Base-by-base conservation (phyloP, 1,140 invertebrate species). In the Drosophila grimshawi region DNA sequence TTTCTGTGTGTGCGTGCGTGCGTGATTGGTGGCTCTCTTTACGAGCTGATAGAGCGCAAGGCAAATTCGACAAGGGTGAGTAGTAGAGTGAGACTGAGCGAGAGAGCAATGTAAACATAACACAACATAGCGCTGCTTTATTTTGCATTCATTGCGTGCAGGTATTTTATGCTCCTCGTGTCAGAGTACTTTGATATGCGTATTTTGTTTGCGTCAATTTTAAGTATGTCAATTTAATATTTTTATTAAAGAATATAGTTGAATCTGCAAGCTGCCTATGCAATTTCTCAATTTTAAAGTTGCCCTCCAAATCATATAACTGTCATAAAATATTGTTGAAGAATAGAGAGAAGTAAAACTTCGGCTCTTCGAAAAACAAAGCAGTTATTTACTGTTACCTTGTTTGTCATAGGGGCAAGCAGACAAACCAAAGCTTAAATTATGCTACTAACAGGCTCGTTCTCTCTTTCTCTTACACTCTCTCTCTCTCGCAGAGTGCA, bases 351-450 rank as follows among this genome's bases (percentile, higher is more conserved):
- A 49, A 62, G 37, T 37, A n/a, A 27, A 29, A 2, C 8, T 48
- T 39, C 19, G 60, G 19, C 46, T 30, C 37, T 10, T 19, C 19
- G 1, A 37, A 37, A 11, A 7, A 19, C 19, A 43, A 10, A 4
- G 8, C 2, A 10, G 3, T 48, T 5, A 27, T 29, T 10, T 8
- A 8, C 32, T n/a, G 10, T 32, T 11, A 32, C 45, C 35, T 46
- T 49, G n/a, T 61, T 60, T 29, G 19, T 10, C 19, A 19, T 32
- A 11, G 30, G 10, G n/a, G 57, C 45, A 11, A 35, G 59, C 11
- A 62, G 33, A 29, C 45, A 49, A 49, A 62, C 37, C 69, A 72
- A 68, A 73, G 70, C 70, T 73, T 61, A 60, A 41, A 46, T 39
- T 33, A 4, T 32, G 49, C n/a, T 8, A 39, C 11, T 5, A 6